Base-by-base conservation (phyloP, 2,888 invertebrate genomes). In the Heteromyza rotundicornis region DNA sequence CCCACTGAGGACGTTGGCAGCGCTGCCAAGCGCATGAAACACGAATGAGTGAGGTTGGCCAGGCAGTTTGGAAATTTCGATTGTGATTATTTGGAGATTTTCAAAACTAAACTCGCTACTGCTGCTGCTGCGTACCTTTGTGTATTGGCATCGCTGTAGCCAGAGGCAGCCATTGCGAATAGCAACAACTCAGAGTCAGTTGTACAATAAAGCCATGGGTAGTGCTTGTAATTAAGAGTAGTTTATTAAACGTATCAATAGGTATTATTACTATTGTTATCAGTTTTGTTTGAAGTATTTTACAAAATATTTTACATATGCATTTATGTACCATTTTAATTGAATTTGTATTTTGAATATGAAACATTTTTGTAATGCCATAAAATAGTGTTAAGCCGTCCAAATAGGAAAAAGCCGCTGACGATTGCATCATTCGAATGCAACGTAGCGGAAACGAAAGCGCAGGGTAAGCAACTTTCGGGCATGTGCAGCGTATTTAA, bases 11-110 rank as follows among this genome's bases (percentile, higher is more conserved):
- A 73, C n/a, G 69, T 64, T 27, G 36, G 60, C 17, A 66, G 59
- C 60, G 53, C 62, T 23, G 72, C 77, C 17, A 81, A 81, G 58
- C 80, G 82, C 24, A 69, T 81, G 65, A 81, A 81, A 64, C 82
- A 79, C 62, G 81, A 81, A 79, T 81, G 78, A 81, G 75, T 69
- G 50, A 50, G 47, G 44, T 14, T n/a, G 24, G 1, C 24, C 40
- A 40, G 14, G 40, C 40, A 40, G 3, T 3, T n/a, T 7, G 10
- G 14, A 7, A 7, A 40, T n/a, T 40, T 14, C 40, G 14, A 40
- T 40, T 7, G 12, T 8, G 10, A 27, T 10, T 27, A 10, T 40
- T 40, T 40, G 40, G 40, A 40, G 10, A 40, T 3, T 40, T 20
- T 47, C 5, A 17, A 47, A 20, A 47, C 47, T 47, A 17, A 47